Evolutionary conservation across 2,113 vertebrate genomes (phyloP).

Genomic region (Collichthys lucidus): DNA sequence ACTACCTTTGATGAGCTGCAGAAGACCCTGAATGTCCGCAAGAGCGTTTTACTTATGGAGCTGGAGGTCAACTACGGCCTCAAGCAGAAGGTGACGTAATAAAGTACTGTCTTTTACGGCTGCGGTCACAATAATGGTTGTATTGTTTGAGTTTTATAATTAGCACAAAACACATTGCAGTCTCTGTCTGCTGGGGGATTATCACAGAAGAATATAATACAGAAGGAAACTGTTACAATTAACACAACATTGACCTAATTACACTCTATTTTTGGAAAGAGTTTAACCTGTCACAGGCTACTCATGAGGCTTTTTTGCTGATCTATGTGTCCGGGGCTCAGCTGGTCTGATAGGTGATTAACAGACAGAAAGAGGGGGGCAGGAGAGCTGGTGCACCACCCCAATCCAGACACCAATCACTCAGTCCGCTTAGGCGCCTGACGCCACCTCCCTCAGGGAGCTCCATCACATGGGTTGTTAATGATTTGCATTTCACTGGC

Average conservation of each 20-base stretch:
- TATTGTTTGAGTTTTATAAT: conserved; percentile 10
- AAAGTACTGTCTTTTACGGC: too few relatives aligned
- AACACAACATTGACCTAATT: not conserved
- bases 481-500: conserved; percentile 64
- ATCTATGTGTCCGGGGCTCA: conserved; percentile 24
- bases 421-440: conserved; percentile 3
- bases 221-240: not conserved
- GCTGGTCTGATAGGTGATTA: conserved; percentile 40
- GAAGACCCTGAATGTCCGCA: conserved; percentile 96
- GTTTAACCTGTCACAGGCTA: not conserved
- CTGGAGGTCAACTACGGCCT: conserved; percentile 98
- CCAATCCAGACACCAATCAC: conserved; percentile 55
- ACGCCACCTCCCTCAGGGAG: conserved; percentile 32
- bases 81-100: conserved; percentile 93
- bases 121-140: not conserved
- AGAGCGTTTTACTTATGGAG: conserved; percentile 97
- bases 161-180: not conserved
- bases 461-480: conserved; percentile 61
- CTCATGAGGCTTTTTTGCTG: conserved; percentile 36
- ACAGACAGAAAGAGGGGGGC: not conserved
- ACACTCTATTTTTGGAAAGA: not conserved
- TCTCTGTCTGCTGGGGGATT: not conserved
- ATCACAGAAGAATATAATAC: not conserved
- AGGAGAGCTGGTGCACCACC: not conserved
- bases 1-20: conserved; percentile 95